Conservation (phyloP, 2,797 vertebrate species). For the Leucoraja ocellata region DNA sequence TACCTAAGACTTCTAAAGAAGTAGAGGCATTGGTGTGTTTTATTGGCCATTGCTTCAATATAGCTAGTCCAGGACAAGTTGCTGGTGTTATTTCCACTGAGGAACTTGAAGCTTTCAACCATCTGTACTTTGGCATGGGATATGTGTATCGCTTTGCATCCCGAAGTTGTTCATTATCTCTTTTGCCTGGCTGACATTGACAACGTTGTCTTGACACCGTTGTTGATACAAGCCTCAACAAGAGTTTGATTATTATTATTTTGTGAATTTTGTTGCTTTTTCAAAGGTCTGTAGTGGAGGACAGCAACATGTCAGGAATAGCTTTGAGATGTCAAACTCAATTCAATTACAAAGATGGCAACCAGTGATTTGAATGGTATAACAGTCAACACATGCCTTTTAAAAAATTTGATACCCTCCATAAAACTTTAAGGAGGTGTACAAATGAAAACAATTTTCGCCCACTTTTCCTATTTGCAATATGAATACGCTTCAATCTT, state of each 20-base stretch:
- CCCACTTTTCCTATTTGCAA: background rate
- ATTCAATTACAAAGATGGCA: background rate
- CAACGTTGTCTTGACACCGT: too few relatives aligned
- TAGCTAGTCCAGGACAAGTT: too few relatives aligned
- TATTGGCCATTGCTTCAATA: too few relatives aligned
- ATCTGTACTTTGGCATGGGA: too few relatives aligned
- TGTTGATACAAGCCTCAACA: background rate
- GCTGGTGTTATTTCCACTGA: too few relatives aligned
- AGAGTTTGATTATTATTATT: background rate
- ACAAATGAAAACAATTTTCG: background rate
- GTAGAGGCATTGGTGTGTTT: too few relatives aligned
- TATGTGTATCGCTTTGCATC: too few relatives aligned
- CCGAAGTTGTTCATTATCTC: too few relatives aligned
- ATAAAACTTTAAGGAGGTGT: background rate
- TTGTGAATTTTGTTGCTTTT: background rate
- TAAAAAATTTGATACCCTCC: background rate
- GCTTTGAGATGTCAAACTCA: background rate
- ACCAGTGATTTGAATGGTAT: background rate
- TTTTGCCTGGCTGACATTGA: too few relatives aligned
- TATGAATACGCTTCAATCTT: background rate
- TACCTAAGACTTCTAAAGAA: too few relatives aligned
- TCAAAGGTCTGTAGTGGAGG: background rate
- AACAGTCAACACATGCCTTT: background rate
- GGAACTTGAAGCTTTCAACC: too few relatives aligned
- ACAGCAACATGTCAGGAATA: background rate